phyloP scores from a whole-genome alignment of 1,140 invertebrate species.

The Daktulosphaira vitifoliae region DNA sequence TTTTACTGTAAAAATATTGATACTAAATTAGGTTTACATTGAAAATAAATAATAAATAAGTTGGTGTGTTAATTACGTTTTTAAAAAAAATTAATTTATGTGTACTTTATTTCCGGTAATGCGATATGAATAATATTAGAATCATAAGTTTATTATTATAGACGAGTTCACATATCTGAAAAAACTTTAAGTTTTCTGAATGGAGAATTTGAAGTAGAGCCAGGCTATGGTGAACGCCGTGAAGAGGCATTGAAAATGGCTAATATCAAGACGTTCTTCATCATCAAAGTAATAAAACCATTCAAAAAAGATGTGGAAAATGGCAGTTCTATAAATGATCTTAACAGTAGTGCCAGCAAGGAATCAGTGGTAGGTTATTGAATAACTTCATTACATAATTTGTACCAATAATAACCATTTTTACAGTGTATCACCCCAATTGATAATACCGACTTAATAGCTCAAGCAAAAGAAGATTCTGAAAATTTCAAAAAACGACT shows the following conservation, averaged over 20 bases:
- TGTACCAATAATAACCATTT: background rate
- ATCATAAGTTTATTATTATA: no score
- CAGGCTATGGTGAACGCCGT: conserved; percentile 77
- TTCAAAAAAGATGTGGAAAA: conserved; percentile 17
- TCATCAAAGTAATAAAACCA: conserved; percentile 74
- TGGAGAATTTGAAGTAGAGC: conserved; percentile 89
- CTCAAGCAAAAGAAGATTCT: conserved; percentile 49
- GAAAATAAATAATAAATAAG: no score
- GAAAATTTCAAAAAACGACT: conserved; percentile 65
- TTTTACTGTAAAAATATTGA: no score
- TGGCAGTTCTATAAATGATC: conserved; percentile 5
- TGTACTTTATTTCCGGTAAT: no score
- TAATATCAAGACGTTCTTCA: conserved; percentile 84
- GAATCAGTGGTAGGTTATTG: conserved; percentile 1
- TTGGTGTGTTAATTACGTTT: no score
- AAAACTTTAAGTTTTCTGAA: conserved; percentile 82
- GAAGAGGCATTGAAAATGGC: conserved; percentile 79
- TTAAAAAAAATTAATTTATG: no score
- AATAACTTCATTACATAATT: background rate
- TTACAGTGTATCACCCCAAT: conserved; percentile 11
- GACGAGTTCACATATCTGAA: conserved; percentile 90
- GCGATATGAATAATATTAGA: no score
- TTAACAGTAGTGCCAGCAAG: background rate
- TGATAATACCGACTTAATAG: conserved; percentile 8
- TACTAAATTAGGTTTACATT: no score